Base-by-base conservation (phyloP, 2,113 vertebrate genomes). In the Calyptommatus sinebrachiatus region DNA sequence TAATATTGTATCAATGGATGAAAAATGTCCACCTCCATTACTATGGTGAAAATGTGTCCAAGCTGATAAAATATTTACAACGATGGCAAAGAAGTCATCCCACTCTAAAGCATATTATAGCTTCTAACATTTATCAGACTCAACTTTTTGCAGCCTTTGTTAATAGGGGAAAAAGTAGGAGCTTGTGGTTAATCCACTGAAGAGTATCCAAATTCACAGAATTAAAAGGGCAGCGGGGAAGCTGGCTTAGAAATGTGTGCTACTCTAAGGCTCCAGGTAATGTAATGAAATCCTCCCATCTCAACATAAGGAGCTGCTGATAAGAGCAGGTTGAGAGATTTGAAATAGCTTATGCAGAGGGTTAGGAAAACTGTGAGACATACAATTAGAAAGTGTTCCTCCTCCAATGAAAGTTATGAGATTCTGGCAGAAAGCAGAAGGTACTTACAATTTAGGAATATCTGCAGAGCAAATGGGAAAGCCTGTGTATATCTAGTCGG, bases 401-500 rank as follows among this genome's bases (percentile, higher is more conserved):
- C 77, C 45, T 45, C 12, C 11, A 28, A 57, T 65, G n/a, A 81
- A 70, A 81, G 67, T 60, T 57, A 53, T 24, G 28, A 28, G 53
- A 77, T 41, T 78, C n/a, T 26, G 16, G 41, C 8, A 45, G n/a
- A 48, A n/a, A 10, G 41, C 6, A 22, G 61, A 66, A 28, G 73
- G 46, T 4, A n/a, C 14, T 8, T 69, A 78, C 69, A 28, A 50
- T 69, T 48, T 63, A 53, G 31, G 7, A 26, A 14, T 11, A 74
- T 35, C 67, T 78, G 68, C 72, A 80, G 22, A 69, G 66, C 69
- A 60, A 24, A 18, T 7, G 63, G 41, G 35, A 71, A 73, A 45
- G 50, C 74, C 89, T 90, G 81, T 81, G 83, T 88, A 0, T 80
- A 71, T 88, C 88, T 86, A 63, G 4, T 85, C 72, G 79, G 60